Evolutionary conservation across 1,140 invertebrate genomes (phyloP).

Genomic region (Pantala flavescens): DNA sequence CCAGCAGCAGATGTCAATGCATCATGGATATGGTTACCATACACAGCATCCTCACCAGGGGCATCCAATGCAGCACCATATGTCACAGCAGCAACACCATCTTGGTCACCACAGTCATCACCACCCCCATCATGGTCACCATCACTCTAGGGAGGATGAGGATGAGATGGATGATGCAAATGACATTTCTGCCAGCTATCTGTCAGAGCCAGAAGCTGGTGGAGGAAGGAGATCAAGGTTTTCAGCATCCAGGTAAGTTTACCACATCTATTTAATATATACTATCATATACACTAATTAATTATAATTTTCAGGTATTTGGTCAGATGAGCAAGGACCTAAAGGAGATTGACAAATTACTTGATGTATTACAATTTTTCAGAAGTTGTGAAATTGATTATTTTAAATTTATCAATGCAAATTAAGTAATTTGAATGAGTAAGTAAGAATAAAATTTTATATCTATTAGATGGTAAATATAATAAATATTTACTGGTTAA

Average conservation of each 20-base stretch:
- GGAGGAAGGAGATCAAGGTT: conserved; percentile 2
- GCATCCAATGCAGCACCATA: not conserved
- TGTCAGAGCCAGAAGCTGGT: conserved; percentile 22
- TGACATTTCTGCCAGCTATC: conserved; percentile 21
- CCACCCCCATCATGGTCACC: not conserved
- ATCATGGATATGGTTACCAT: not conserved
- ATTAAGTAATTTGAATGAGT: too few species aligned
- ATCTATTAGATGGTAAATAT: too few species aligned
- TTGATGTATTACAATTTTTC: too few species aligned
- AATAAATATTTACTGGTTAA: too few species aligned
- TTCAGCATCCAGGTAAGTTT: not conserved
- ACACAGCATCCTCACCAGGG: not conserved
- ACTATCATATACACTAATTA: too few species aligned
- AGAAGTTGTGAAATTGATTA: too few species aligned
- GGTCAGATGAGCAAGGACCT: too few species aligned
- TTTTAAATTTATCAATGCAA: too few species aligned
- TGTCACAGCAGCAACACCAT: not conserved
- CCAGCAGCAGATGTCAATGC: not conserved
- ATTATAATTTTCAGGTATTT: too few species aligned
- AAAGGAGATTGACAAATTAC: too few species aligned
- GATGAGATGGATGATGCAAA: not conserved
- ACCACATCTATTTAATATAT: too few species aligned
- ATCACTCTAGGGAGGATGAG: not conserved
- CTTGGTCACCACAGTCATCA: conserved; percentile 7
- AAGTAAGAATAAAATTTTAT: too few species aligned